Percentiles rank a stretch among this genome's conserved stretches.
phyloP scores from a whole-genome alignment of 1,140 invertebrate species.

The Muscidifurax raptorellus region DNA sequence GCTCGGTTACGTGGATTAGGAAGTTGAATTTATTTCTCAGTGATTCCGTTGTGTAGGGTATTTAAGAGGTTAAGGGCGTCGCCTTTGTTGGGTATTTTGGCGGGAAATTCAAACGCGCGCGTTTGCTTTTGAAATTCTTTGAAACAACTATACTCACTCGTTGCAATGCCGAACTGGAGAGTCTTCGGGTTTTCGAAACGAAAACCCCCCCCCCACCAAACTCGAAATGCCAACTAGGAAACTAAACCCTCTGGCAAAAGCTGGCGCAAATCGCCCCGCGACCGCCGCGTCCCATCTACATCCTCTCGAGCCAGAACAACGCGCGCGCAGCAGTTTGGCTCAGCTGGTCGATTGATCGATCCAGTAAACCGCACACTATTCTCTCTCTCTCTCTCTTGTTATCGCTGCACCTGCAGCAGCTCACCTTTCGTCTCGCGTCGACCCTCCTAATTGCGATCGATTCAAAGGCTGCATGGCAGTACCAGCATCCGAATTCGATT shows the following conservation, averaged over 20 bases:
- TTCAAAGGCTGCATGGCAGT: not conserved
- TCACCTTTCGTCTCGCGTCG: not conserved
- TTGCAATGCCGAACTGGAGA: not conserved
- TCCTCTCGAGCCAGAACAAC: not conserved
- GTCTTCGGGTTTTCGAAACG: not conserved
- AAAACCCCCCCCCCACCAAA: too few species aligned
- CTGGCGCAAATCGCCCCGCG: not conserved
- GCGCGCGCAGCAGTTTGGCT: not conserved
- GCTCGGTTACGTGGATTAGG: not conserved
- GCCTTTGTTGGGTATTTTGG: not conserved
- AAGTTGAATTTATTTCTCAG: not conserved
- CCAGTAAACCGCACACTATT: not conserved
- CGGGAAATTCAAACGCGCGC: not conserved
- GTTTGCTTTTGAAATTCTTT: not conserved
- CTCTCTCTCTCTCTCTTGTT: too few species aligned
- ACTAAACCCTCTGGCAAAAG: not conserved
- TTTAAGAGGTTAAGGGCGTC: not conserved
- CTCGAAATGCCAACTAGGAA: not conserved
- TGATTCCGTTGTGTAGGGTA: too few species aligned
- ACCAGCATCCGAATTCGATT: not conserved
- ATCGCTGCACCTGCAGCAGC: not conserved
- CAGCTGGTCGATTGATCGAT: not conserved
- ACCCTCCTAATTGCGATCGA: slow-evolving; percentile 40
- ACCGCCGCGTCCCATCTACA: not conserved
- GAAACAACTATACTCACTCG: not conserved